These are phyloP conservation scores for Gymnarchus niloticus DNA, from an alignment of 2,113 vertebrate species.

Conservation along the genomic window DNA sequence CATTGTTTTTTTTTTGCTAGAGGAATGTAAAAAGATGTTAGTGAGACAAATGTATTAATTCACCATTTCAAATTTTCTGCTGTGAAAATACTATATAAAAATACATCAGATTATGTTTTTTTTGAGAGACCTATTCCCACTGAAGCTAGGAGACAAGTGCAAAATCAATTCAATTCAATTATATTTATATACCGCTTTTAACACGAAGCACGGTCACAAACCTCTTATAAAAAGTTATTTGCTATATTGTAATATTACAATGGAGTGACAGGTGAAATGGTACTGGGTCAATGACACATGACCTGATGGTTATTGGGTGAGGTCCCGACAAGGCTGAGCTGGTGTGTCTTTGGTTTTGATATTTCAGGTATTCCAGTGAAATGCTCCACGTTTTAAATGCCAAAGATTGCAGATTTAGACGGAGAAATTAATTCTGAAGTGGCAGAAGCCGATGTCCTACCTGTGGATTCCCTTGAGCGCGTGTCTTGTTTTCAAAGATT, in stretches of 20 bases:
- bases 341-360: not conserved
- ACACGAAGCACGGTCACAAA: not conserved
- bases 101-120: not conserved
- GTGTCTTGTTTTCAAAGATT: slow-evolving; percentile 13
- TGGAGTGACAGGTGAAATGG: not conserved
- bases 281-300: not conserved
- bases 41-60: not conserved
- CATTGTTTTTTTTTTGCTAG: not conserved
- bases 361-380: not conserved
- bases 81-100: not conserved
- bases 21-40: not conserved
- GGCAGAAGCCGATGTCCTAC: not conserved
- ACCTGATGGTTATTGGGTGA: not conserved
- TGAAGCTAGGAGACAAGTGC: not conserved
- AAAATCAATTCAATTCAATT: not conserved
- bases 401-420: not conserved
- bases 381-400: not conserved
- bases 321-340: not conserved
- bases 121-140: not conserved
- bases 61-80: not conserved
- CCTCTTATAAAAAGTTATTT: not conserved
- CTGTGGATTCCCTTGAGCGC: not conserved
- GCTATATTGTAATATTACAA: not conserved
- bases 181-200: not conserved
- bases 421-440: not conserved